A percentile compares a stretch with the other conserved stretches of the same genome.
These are phyloP conservation scores for Bombus confusus DNA, from an alignment of 1,140 invertebrate genomes.

Conservation along the genomic window DNA sequence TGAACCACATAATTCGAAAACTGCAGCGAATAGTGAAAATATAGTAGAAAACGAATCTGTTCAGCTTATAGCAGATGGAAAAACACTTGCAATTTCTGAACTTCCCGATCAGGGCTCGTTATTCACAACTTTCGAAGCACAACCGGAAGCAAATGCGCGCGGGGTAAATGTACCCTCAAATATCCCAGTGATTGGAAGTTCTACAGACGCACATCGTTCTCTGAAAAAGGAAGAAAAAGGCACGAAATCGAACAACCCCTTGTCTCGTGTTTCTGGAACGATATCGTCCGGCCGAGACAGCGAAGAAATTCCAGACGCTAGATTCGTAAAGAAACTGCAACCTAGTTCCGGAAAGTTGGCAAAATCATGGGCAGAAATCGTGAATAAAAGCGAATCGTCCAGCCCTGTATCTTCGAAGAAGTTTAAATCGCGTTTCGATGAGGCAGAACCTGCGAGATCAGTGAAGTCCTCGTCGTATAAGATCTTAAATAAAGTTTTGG, in stretches of 20 bases:
- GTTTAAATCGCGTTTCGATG: background rate
- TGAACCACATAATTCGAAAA: background rate
- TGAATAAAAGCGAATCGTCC: constrained; percentile 3
- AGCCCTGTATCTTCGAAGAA: background rate
- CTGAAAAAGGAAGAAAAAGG: background rate
- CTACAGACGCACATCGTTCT: background rate
- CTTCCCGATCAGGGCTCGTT: background rate
- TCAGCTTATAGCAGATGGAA: background rate
- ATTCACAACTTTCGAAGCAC: too few species aligned
- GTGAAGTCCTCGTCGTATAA: background rate
- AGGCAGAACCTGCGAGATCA: background rate
- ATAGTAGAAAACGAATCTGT: background rate
- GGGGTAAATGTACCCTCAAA: background rate
- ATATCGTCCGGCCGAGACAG: too few species aligned
- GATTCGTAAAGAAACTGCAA: constrained; percentile 6
- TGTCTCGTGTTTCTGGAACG: background rate
- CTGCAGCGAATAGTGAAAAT: background rate
- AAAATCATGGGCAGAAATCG: background rate
- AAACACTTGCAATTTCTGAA: background rate
- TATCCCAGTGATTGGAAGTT: too few species aligned
- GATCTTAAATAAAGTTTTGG: background rate
- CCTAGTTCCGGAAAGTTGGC: constrained; percentile 19
- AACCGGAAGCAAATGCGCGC: background rate
- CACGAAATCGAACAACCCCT: background rate
- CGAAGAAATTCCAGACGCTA: background rate